A percentile compares a stretch with the other conserved stretches of the same genome.
Conservation (phyloP, 2,888 invertebrate species). For the Palloptera scutellata region DNA sequence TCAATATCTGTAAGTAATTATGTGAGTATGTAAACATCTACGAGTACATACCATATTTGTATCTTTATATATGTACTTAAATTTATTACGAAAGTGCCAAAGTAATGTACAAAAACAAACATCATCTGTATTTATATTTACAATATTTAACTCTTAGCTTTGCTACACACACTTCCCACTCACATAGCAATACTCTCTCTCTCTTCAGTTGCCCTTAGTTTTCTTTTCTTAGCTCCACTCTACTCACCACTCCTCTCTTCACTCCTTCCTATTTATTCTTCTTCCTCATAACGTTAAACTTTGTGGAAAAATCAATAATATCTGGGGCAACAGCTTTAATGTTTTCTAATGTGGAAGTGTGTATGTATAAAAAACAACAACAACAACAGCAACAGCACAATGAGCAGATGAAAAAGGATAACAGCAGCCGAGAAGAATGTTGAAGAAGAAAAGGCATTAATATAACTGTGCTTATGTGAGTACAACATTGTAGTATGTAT, state of each 20-base stretch:
- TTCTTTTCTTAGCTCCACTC: too few relatives aligned
- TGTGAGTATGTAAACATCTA: conserved; percentile 5
- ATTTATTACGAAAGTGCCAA: neutral
- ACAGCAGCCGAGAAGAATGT: conserved; percentile 5
- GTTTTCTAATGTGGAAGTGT: conserved; percentile 16
- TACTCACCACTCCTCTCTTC: conserved; percentile 1
- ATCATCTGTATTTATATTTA: neutral
- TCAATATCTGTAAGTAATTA: neutral
- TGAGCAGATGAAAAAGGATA: conserved; percentile 28
- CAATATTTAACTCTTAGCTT: neutral
- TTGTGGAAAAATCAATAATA: conserved; percentile 59
- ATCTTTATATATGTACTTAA: neutral
- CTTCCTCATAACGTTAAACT: too few relatives aligned
- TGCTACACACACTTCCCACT: too few relatives aligned
- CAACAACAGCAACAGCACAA: conserved; percentile 12
- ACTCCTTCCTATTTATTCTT: neutral
- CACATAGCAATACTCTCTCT: too few relatives aligned
- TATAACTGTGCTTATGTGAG: too few relatives aligned
- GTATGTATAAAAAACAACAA: neutral
- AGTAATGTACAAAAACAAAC: conserved; percentile 4
- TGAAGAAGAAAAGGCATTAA: too few relatives aligned
- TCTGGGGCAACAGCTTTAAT: conserved; percentile 58
- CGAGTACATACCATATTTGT: conserved; percentile 4
- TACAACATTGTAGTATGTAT: too few relatives aligned
- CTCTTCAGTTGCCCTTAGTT: too few relatives aligned